Evolutionary conservation across 2,797 vertebrate species (phyloP), one percentile per base, ranked within the genome.

Genomic region (Microchirus variegatus): DNA sequence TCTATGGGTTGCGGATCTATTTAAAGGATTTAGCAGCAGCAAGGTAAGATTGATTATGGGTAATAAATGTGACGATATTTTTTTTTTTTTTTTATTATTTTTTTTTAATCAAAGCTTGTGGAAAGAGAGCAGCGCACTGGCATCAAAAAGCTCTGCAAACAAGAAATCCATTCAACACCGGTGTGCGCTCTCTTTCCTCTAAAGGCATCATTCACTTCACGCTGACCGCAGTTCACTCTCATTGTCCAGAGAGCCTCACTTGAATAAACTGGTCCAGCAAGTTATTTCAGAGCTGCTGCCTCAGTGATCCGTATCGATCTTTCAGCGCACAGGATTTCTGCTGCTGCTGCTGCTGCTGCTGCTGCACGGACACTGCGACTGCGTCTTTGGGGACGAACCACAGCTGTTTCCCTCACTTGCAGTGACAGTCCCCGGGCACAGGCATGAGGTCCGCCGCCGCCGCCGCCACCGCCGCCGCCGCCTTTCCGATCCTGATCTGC

Each of bases 241-340:
- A 72, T 78, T 87, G 84, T 80, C 80, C 88, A 78, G 64, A 78
- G 64, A 60, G 82, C 67, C 51, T 74, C 82, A 57, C 74, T 66
- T 69, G 65, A 75, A 53, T 40, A 61, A 86, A 89, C 87, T 86
- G 83, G 80, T 89, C 75, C 65, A 42, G 81, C 90, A 80, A 84
- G 90, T 91, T 89, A 59, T 79, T 53, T 56, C 44, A 65, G 61
- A 44, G 66, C 62, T 77, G 71, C 63, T 54, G 75, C 70, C 54
- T 36, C 75, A 51, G 55, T 46, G 71, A 51, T 19, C 16, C 72
- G 47, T 8, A 70, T 79, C 78, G 73, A 74, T 75, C 63, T 36
- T 51, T 6, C 56, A 13, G 75, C 57, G 52, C 52, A 84, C 22
- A 9, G 6, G 5, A 19, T 47, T 35, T 3, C 22, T n/a, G 8